These are phyloP conservation scores for Chrysolina americana DNA, from an alignment of 2,888 invertebrate species.

Conservation along the genomic window DNA sequence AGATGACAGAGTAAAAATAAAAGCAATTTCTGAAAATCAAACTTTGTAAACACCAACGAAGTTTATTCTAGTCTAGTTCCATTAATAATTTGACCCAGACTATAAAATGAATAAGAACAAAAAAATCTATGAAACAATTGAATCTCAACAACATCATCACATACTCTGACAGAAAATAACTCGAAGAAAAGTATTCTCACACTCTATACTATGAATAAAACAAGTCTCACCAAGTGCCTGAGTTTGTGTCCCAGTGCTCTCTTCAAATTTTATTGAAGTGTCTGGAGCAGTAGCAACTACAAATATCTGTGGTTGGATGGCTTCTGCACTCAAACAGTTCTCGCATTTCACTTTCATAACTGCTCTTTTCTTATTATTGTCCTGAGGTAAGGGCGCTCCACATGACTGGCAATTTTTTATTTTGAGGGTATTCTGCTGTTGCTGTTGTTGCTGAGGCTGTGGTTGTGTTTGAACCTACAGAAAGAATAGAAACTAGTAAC, in stretches of 20 bases:
- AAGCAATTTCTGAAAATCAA: too few species aligned
- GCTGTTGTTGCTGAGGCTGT: conserved; percentile 65
- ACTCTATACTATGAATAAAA: neutral
- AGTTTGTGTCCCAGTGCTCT: conserved; percentile 65
- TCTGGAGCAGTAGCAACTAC: conserved; percentile 74
- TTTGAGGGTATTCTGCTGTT: conserved; percentile 65
- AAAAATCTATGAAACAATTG: too few species aligned
- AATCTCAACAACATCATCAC: too few species aligned
- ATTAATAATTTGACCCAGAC: too few species aligned
- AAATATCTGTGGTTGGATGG: conserved; percentile 73
- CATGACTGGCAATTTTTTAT: conserved; percentile 69
- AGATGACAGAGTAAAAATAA: too few species aligned
- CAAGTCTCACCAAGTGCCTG: conserved; percentile 56
- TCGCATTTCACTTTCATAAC: conserved; percentile 70
- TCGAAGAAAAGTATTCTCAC: neutral
- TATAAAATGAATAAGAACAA: too few species aligned
- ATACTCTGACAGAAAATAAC: too few species aligned
- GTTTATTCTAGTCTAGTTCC: too few species aligned
- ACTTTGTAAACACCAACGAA: too few species aligned
- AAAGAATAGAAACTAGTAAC: too few species aligned
- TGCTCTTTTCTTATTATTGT: conserved; percentile 68
- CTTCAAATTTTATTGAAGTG: conserved; percentile 65
- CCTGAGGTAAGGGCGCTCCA: conserved; percentile 67
- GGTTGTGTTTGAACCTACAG: conserved; percentile 26
- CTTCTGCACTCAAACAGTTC: conserved; percentile 68